These are phyloP conservation scores for Probosciger aterrimus DNA, from an alignment of 2,113 vertebrate species.

Conservation along the genomic window DNA sequence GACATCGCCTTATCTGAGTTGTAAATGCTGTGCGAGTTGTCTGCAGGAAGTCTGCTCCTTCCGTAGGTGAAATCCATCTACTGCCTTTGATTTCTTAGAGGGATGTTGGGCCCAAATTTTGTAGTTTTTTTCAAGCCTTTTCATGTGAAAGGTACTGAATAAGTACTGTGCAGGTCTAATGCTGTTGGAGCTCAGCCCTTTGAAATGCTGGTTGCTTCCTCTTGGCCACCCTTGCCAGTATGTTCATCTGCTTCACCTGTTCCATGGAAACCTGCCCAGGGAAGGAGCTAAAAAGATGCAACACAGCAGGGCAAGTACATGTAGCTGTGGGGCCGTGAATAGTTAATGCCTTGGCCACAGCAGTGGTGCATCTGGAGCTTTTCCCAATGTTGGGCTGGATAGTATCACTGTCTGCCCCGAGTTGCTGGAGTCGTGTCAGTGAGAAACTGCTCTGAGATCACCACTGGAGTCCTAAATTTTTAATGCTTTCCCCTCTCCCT, in stretches of 20 bases:
- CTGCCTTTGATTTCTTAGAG: neutral
- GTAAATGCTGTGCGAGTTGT: neutral
- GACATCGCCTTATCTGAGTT: fast-evolving
- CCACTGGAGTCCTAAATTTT: neutral
- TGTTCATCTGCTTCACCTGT: neutral
- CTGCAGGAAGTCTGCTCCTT: neutral
- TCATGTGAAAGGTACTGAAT: neutral
- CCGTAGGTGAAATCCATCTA: neutral
- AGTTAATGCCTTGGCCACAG: neutral
- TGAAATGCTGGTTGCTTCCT: neutral
- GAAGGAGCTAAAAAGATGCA: neutral
- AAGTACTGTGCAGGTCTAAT: fast-evolving
- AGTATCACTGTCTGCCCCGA: slow-evolving; percentile 23
- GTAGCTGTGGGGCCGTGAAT: neutral
- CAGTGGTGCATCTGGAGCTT: slow-evolving; percentile 15
- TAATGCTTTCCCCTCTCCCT: neutral
- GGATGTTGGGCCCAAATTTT: neutral
- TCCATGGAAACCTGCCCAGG: neutral
- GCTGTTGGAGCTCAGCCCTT: neutral
- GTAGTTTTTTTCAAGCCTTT: neutral
- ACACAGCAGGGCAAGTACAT: neutral
- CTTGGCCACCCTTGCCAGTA: neutral
- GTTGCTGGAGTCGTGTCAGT: neutral
- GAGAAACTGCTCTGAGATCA: slow-evolving; percentile 55
- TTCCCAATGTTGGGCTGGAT: slow-evolving; percentile 33